Conservation (phyloP, 2,888 invertebrate genomes). For the Linhomoeus sp. region DNA sequence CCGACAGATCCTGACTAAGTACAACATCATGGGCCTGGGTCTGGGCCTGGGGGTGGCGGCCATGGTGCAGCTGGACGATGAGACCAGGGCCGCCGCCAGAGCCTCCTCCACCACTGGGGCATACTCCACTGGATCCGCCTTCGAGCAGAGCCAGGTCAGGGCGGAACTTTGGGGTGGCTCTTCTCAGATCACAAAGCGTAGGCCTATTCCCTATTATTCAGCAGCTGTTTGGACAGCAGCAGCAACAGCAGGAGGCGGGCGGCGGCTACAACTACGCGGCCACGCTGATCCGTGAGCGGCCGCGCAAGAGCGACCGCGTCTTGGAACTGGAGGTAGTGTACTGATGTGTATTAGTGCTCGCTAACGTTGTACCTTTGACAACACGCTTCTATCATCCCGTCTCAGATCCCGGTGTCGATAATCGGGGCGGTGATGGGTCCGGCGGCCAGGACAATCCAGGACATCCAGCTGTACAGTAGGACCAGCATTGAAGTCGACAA, state of each 20-base stretch:
- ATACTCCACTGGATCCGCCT: too few species aligned
- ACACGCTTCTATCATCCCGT: too few species aligned
- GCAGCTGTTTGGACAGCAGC: too few species aligned
- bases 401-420: constrained; percentile 76
- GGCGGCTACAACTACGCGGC: not conserved
- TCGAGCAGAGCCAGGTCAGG: too few species aligned
- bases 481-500: constrained; percentile 72
- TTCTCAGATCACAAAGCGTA: too few species aligned
- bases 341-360: too few species aligned
- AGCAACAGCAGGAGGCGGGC: too few species aligned
- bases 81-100: too few species aligned
- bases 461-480: constrained; percentile 88
- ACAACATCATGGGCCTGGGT: constrained; percentile 65
- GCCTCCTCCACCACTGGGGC: too few species aligned
- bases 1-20: constrained; percentile 71
- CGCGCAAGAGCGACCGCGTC: not conserved
- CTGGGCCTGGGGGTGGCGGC: constrained; percentile 28
- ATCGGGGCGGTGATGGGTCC: constrained; percentile 93
- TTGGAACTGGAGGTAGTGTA: constrained; percentile 9
- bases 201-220: too few species aligned
- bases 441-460: constrained; percentile 81
- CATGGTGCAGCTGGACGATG: constrained; percentile 21
- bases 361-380: too few species aligned
- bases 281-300: constrained; percentile 9
- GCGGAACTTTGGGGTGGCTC: too few species aligned